These are phyloP conservation scores for Lepidocyrtinus sp. DNA, from an alignment of 2,888 invertebrate species.

Conservation along the genomic window DNA sequence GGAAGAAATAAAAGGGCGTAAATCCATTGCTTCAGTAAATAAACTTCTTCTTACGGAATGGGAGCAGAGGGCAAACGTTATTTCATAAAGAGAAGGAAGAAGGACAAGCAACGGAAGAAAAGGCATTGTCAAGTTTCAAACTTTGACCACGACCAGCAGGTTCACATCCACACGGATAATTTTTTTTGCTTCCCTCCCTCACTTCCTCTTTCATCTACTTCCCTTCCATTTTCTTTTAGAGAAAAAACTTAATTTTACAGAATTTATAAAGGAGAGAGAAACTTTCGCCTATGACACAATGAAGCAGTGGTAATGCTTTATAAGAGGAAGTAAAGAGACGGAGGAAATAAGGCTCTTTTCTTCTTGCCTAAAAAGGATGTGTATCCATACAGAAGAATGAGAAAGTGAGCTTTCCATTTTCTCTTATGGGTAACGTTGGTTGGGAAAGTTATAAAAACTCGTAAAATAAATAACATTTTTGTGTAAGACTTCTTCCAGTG, in stretches of 20 bases:
- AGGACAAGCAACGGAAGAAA: constrained; percentile 25
- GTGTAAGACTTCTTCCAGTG: constrained; percentile 30
- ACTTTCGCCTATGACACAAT: constrained; percentile 25
- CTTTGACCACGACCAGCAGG: constrained; percentile 59
- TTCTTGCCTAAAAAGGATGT: constrained; percentile 12
- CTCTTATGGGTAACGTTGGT: not conserved
- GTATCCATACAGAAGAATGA: constrained; percentile 26
- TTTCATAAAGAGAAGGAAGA: constrained; percentile 27
- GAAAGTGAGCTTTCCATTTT: constrained; percentile 20
- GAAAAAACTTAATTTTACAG: constrained; percentile 46
- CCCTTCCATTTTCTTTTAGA: not conserved
- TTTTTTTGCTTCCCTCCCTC: constrained; percentile 1
- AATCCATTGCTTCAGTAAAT: constrained; percentile 36
- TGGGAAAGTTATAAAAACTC: constrained; percentile 37
- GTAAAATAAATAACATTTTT: constrained; percentile 57
- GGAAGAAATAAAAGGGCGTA: not conserved
- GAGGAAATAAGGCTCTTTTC: constrained; percentile 30
- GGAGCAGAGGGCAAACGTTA: constrained; percentile 36
- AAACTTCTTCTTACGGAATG: constrained; percentile 21
- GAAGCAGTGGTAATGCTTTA: constrained; percentile 9
- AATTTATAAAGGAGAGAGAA: constrained; percentile 52
- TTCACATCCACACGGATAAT: constrained; percentile 31
- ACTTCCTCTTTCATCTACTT: no score
- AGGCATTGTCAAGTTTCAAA: constrained; percentile 55
- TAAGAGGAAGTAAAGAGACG: constrained; percentile 14